phyloP scores from a whole-genome alignment of 2,797 vertebrate species.

The Hyperoplus lanceolatus region DNA sequence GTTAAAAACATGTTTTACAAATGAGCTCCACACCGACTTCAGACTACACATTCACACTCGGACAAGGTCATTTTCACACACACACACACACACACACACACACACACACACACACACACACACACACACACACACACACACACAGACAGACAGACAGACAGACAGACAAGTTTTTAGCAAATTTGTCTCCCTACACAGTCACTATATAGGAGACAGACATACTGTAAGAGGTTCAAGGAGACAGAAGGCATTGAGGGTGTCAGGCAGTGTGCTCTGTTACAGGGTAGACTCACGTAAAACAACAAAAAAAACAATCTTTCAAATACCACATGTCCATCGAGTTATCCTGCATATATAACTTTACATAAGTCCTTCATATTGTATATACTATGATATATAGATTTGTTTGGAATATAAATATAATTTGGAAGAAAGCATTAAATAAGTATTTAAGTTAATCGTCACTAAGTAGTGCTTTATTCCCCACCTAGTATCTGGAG shows the following conservation, averaged over 20 bases:
- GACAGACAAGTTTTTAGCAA: constrained; percentile 65
- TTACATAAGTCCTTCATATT: constrained; percentile 44
- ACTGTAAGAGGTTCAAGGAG: constrained; percentile 64
- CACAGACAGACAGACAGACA: constrained; percentile 14
- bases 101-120: neutral
- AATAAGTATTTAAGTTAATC: constrained; percentile 52
- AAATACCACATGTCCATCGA: constrained; percentile 45
- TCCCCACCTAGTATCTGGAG: constrained; percentile 62
- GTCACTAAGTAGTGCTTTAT: constrained; percentile 62
- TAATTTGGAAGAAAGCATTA: constrained; percentile 61
- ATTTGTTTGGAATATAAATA: constrained; percentile 68
- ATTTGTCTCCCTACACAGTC: constrained; percentile 50
- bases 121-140: neutral
- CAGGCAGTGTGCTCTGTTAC: constrained; percentile 85
- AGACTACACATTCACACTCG: constrained; percentile 5
- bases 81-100: constrained; percentile 2
- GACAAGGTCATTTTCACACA: neutral
- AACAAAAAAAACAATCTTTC: constrained; percentile 64
- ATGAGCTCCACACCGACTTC: neutral
- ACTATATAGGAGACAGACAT: constrained; percentile 40
- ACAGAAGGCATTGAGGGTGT: constrained; percentile 83
- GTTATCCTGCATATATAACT: constrained; percentile 53
- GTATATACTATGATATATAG: constrained; percentile 46
- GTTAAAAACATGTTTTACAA: constrained; percentile 49
- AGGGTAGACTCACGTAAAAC: constrained; percentile 64